Conservation (phyloP, 1,140 invertebrate species). For the Calephelis virginiensis region DNA sequence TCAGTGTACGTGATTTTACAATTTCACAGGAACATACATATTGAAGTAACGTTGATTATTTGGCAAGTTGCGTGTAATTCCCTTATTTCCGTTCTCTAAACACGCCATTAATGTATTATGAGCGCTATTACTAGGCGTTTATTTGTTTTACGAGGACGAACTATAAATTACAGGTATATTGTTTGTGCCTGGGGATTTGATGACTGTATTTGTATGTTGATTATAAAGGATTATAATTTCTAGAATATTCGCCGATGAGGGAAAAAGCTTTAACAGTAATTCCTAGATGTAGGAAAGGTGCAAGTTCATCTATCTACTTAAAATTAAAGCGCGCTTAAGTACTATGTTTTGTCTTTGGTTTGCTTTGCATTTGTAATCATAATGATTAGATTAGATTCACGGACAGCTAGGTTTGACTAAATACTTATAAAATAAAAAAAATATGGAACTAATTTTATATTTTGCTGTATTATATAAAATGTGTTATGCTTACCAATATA, state of each 20-base stretch:
- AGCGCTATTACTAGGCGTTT: conserved; percentile 5
- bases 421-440: too few relatives aligned
- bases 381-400: too few relatives aligned
- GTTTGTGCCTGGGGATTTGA: neutral
- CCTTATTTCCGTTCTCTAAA: conserved; percentile 11
- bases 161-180: conserved; percentile 1
- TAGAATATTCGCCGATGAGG: neutral
- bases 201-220: neutral
- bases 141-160: conserved; percentile 5
- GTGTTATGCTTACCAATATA: too few relatives aligned
- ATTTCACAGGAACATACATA: conserved; percentile 1
- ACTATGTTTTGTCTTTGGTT: too few relatives aligned
- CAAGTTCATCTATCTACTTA: neutral
- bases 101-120: conserved; percentile 9
- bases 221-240: neutral
- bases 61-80: conserved; percentile 7
- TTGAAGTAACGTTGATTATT: conserved; percentile 13
- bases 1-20: neutral
- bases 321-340: too few relatives aligned
- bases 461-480: too few relatives aligned
- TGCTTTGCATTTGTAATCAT: too few relatives aligned
- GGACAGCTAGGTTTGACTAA: too few relatives aligned
- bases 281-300: neutral
- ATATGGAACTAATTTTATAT: too few relatives aligned
- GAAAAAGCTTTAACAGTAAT: neutral